These are phyloP conservation scores for Neogale vison DNA, from an alignment of 2,113 vertebrate genomes.

Conservation along the genomic window DNA sequence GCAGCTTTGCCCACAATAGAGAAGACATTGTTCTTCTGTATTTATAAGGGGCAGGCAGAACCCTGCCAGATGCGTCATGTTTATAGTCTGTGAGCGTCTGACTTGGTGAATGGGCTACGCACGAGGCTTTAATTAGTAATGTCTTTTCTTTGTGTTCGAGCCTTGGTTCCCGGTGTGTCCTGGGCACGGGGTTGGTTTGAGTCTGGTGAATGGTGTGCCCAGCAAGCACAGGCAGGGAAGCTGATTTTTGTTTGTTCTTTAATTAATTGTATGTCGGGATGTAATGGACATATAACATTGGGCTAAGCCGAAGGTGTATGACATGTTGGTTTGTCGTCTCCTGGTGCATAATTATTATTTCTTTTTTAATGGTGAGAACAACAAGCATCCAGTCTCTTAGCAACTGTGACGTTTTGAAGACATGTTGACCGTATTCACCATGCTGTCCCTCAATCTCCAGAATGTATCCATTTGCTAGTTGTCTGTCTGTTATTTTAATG, in stretches of 20 bases:
- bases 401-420: not conserved
- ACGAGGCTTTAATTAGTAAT: not conserved
- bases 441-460: not conserved
- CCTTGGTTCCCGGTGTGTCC: not conserved
- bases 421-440: fast-evolving
- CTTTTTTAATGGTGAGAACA: not conserved
- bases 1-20: conserved; percentile 52
- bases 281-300: not conserved
- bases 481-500: not conserved
- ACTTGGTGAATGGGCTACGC: not conserved
- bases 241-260: not conserved
- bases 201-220: not conserved
- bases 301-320: not conserved
- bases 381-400: not conserved
- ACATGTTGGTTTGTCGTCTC: not conserved
- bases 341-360: not conserved
- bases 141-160: not conserved
- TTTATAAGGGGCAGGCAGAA: conserved; percentile 56
- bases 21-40: conserved; percentile 55
- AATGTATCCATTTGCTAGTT: not conserved
- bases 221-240: fast-evolving
- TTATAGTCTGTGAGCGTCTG: conserved; percentile 46
- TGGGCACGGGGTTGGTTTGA: not conserved
- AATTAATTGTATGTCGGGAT: not conserved
- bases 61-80: not conserved